These are phyloP conservation scores for Ctenopoma kingsleyae DNA, from an alignment of 2,797 vertebrate species.

Conservation along the genomic window DNA sequence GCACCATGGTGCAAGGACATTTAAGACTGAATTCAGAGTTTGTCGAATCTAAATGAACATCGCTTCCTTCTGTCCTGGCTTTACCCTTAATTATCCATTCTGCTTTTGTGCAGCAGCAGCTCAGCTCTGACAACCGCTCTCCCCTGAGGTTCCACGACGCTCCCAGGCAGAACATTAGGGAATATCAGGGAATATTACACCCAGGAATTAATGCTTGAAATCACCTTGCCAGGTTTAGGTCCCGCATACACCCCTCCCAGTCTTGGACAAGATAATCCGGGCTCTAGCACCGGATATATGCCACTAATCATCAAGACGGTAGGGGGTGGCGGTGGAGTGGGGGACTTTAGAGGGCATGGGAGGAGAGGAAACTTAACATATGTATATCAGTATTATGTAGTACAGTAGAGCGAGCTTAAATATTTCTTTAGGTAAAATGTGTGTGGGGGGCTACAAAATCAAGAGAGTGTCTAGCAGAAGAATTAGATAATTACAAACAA, in stretches of 20 bases:
- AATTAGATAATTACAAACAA: slow-evolving; percentile 25
- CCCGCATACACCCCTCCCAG: slow-evolving; percentile 70
- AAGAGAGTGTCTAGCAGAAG: slow-evolving; percentile 11
- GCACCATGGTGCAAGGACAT: slow-evolving; percentile 43
- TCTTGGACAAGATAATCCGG: slow-evolving; percentile 86
- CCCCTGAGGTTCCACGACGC: slow-evolving; percentile 67
- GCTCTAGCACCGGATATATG: slow-evolving; percentile 81
- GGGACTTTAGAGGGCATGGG: slow-evolving; percentile 42
- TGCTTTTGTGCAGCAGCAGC: slow-evolving; percentile 78
- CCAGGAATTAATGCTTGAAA: slow-evolving; percentile 85
- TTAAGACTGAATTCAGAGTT: slow-evolving; percentile 77
- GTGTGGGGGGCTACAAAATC: slow-evolving; percentile 18
- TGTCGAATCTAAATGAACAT: slow-evolving; percentile 83
- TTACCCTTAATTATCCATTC: slow-evolving; percentile 85
- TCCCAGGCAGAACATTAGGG: slow-evolving; percentile 77
- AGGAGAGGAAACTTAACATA: slow-evolving; percentile 28
- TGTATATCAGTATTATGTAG: slow-evolving; percentile 32
- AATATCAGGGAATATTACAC: slow-evolving; percentile 88
- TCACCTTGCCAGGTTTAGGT: slow-evolving; percentile 84
- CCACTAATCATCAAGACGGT: slow-evolving; percentile 83
- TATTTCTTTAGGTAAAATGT: slow-evolving; percentile 21
- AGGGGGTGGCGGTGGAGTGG: slow-evolving; percentile 15
- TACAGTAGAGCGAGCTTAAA: slow-evolving; percentile 26
- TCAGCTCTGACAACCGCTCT: slow-evolving; percentile 83
- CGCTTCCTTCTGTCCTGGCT: slow-evolving; percentile 62